phyloP scores from a whole-genome alignment of 1,140 invertebrate genomes.

The Drosophila obscura region DNA sequence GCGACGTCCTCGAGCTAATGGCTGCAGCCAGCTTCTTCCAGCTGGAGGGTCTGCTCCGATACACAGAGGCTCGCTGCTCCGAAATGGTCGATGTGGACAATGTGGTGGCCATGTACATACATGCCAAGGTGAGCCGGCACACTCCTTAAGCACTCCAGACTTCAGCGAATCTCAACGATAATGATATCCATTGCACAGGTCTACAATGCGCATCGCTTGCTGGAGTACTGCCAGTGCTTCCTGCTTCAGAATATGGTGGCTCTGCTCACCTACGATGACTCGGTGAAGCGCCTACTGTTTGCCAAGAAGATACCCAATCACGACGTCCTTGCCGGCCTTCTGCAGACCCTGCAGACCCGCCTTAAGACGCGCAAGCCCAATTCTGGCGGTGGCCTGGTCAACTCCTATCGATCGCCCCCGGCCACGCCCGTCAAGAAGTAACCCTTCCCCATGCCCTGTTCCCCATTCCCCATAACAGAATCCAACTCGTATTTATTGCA shows the following conservation, averaged over 20 bases:
- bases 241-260: constrained; percentile 96
- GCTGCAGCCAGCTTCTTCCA: constrained; percentile 97
- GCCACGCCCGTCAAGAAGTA: constrained; percentile 66
- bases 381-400: constrained; percentile 48
- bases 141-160: not conserved
- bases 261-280: constrained; percentile 95
- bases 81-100: constrained; percentile 93
- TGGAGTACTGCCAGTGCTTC: constrained; percentile 96
- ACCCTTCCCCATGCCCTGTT: not conserved
- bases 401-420: constrained; percentile 70
- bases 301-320: constrained; percentile 95
- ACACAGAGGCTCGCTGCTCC: constrained; percentile 93
- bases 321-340: constrained; percentile 92
- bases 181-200: constrained; percentile 85
- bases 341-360: constrained; percentile 91
- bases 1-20: constrained; percentile 94
- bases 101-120: constrained; percentile 96
- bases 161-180: not conserved
- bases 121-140: constrained; percentile 89
- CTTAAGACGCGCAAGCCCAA: constrained; percentile 86
- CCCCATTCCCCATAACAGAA: not conserved
- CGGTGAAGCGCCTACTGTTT: constrained; percentile 93
- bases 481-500: constrained; percentile 72
- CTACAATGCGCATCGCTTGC: constrained; percentile 92
- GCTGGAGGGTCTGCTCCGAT: constrained; percentile 92